Conservation (phyloP, 2,888 invertebrate genomes). For the Mythimna impura region DNA sequence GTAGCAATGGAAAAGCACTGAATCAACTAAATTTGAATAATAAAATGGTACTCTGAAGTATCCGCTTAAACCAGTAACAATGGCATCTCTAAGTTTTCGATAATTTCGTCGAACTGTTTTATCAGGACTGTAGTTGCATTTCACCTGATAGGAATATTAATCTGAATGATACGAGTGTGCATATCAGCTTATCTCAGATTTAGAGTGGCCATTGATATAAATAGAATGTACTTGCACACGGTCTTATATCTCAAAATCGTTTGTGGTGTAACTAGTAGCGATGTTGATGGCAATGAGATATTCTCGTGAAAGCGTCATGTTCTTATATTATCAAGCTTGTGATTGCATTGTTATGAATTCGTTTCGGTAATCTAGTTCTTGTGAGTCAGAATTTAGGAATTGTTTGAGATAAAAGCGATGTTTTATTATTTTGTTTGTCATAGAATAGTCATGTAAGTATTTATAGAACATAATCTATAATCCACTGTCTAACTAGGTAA, state of each 20-base stretch:
- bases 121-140: conserved; percentile 11
- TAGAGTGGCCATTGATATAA: conserved; percentile 35
- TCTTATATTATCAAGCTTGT: conserved; percentile 9
- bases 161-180: conserved; percentile 21
- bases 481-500: not conserved
- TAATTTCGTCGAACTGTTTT: conserved; percentile 12
- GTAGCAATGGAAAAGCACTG: too few relatives aligned
- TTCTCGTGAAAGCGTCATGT: conserved; percentile 16
- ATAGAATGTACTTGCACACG: conserved; percentile 52
- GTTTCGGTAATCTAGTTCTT: not conserved
- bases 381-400: not conserved
- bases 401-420: not conserved
- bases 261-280: conserved; percentile 25
- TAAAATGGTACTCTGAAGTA: not conserved
- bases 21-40: not conserved
- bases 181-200: conserved; percentile 45
- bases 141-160: conserved; percentile 13
- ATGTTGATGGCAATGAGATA: conserved; percentile 39
- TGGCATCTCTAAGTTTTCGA: not conserved
- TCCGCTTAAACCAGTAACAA: not conserved
- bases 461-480: not conserved
- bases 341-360: conserved; percentile 16
- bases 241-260: conserved; percentile 25
- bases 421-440: not conserved
- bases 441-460: not conserved